phyloP scores from a whole-genome alignment of 2,797 vertebrate species.

The Prunella strophiata region DNA sequence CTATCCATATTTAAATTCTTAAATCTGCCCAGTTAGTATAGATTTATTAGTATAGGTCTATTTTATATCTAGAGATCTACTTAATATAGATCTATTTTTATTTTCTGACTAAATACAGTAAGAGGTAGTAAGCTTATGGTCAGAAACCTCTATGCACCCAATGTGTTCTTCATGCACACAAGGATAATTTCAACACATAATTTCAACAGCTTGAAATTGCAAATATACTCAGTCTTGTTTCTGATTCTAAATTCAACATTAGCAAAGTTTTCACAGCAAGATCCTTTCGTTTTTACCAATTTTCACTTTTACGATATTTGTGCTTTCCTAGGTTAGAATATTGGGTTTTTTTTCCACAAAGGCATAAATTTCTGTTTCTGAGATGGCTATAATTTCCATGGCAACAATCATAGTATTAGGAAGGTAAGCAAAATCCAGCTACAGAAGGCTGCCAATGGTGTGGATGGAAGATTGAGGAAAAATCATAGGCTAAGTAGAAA shows the following conservation, averaged over 20 bases:
- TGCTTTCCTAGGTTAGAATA: not conserved
- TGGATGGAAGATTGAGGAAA: not conserved
- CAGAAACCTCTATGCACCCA: not conserved
- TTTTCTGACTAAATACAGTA: not conserved
- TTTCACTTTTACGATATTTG: not conserved
- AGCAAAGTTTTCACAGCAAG: not conserved
- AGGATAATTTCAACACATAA: not conserved
- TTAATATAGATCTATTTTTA: not conserved
- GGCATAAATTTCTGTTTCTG: not conserved
- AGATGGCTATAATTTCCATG: slow-evolving; percentile 38
- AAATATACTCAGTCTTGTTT: not conserved
- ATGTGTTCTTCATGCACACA: not conserved
- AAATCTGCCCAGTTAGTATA: not conserved
- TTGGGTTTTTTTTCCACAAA: not conserved
- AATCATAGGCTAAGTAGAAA: not conserved
- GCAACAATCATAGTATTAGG: slow-evolving; percentile 13
- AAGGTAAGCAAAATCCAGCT: not conserved
- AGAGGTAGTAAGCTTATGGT: not conserved
- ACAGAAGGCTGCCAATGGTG: not conserved
- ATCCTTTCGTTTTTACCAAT: not conserved
- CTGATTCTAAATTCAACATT: not conserved
- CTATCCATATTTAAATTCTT: not conserved
- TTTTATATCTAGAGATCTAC: not conserved
- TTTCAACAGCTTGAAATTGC: not conserved
- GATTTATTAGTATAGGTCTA: not conserved